These are phyloP conservation scores for Carcina quercana DNA, from an alignment of 2,888 invertebrate species.

Conservation along the genomic window DNA sequence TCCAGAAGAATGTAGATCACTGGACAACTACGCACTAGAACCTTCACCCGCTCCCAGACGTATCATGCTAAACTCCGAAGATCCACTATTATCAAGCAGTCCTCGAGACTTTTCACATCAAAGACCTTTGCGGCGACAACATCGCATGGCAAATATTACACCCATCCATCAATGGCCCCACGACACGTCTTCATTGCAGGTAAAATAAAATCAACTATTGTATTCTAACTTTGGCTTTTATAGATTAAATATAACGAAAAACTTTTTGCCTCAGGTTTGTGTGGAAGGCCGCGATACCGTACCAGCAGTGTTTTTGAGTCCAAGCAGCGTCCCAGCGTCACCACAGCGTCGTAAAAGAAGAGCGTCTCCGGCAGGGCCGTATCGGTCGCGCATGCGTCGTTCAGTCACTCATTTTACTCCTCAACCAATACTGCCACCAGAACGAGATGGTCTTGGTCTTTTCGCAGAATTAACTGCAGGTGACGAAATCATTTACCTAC, in stretches of 20 bases:
- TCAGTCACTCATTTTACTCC: slow-evolving; percentile 85
- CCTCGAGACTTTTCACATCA: slow-evolving; percentile 83
- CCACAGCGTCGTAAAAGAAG: slow-evolving; percentile 79
- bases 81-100: slow-evolving; percentile 87
- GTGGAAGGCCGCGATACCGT: slow-evolving; percentile 78
- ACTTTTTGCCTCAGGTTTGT: slow-evolving; percentile 48
- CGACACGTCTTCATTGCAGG: slow-evolving; percentile 54
- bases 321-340: slow-evolving; percentile 80
- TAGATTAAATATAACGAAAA: background rate
- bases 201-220: slow-evolving; percentile 17
- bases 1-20: slow-evolving; percentile 82
- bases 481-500: slow-evolving; percentile 17
- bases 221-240: background rate
- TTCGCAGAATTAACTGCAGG: slow-evolving; percentile 74
- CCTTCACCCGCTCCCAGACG: slow-evolving; percentile 83
- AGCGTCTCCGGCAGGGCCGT: slow-evolving; percentile 76
- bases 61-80: slow-evolving; percentile 92
- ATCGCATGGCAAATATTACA: slow-evolving; percentile 35
- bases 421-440: slow-evolving; percentile 94
- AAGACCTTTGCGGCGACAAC: slow-evolving; percentile 44
- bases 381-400: slow-evolving; percentile 65
- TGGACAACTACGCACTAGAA: slow-evolving; percentile 77
- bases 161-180: slow-evolving; percentile 58
- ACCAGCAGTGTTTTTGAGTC: slow-evolving; percentile 86
- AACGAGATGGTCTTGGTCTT: slow-evolving; percentile 90